These are phyloP conservation scores for Nemopilema nomurai DNA, from an alignment of 30 jellyfish, hydroid and myxozoan species.

Conservation along the genomic window DNA sequence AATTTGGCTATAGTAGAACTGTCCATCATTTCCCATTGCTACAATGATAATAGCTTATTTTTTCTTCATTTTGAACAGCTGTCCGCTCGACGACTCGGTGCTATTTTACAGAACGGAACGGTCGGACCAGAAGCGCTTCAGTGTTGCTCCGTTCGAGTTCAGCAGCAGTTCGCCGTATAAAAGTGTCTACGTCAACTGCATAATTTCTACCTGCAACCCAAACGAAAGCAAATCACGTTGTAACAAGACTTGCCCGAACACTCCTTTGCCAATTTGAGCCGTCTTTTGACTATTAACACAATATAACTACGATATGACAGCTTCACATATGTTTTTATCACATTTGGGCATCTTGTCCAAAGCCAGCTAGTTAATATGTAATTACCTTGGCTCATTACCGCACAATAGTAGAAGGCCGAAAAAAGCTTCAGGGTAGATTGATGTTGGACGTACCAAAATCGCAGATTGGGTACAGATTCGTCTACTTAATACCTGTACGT, in stretches of 20 bases:
- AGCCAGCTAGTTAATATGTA: too few relatives aligned
- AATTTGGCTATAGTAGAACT: not conserved
- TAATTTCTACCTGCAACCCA: slow-evolving; percentile 74
- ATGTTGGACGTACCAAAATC: too few relatives aligned
- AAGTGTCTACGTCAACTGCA: slow-evolving; percentile 64
- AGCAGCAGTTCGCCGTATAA: slow-evolving; percentile 13
- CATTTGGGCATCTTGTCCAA: not conserved
- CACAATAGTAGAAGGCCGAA: too few relatives aligned
- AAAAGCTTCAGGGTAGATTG: too few relatives aligned
- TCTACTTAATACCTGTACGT: too few relatives aligned
- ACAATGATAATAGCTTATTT: too few relatives aligned
- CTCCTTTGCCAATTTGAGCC: not conserved
- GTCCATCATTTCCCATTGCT: not conserved
- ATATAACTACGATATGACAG: too few relatives aligned
- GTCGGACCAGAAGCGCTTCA: slow-evolving; percentile 37
- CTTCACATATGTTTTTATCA: not conserved
- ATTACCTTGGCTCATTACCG: too few relatives aligned
- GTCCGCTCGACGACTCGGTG: slow-evolving; percentile 66
- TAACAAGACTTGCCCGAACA: slow-evolving; percentile 41
- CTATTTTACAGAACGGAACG: slow-evolving; percentile 49
- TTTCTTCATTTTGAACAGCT: slow-evolving; percentile 17
- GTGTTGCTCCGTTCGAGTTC: slow-evolving; percentile 77
- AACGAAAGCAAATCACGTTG: slow-evolving; percentile 49
- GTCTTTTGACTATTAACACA: not conserved
- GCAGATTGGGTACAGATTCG: too few relatives aligned